Evolutionary conservation across 1,140 invertebrate genomes (phyloP).

Genomic region (Apis laboriosa): DNA sequence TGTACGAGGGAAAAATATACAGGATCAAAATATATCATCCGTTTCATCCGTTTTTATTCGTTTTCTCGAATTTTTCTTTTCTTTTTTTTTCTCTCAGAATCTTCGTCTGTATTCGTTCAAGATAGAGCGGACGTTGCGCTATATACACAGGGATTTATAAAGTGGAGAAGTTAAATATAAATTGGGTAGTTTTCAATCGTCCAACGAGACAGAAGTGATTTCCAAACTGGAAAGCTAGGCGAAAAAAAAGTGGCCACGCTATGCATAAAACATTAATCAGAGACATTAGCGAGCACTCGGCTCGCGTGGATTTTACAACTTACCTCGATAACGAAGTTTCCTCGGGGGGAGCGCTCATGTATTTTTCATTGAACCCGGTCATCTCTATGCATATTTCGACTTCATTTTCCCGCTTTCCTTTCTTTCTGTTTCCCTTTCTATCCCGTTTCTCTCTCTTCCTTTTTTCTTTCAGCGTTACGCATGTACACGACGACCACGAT

Average conservation of each 20-base stretch:
- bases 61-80: too few species aligned
- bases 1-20: background rate
- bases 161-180: background rate
- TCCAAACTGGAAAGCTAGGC: too few species aligned
- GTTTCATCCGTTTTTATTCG: too few species aligned
- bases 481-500: background rate
- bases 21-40: too few species aligned
- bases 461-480: background rate
- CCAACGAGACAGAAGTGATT: background rate
- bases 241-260: background rate
- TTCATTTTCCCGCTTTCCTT: background rate
- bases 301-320: constrained; percentile 24
- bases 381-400: constrained; percentile 25
- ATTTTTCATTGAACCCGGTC: constrained; percentile 29
- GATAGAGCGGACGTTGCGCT: background rate
- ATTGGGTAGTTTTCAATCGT: background rate
- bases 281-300: constrained; percentile 1
- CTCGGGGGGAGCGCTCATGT: constrained; percentile 21
- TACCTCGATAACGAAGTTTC: constrained; percentile 40
- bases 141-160: too few species aligned
- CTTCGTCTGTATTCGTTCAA: background rate
- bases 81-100: too few species aligned
- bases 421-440: background rate
- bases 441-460: background rate
- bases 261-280: constrained; percentile 32